These are phyloP conservation scores for Bimastos eiseni DNA, from an alignment of 2,888 invertebrate genomes.

Conservation along the genomic window DNA sequence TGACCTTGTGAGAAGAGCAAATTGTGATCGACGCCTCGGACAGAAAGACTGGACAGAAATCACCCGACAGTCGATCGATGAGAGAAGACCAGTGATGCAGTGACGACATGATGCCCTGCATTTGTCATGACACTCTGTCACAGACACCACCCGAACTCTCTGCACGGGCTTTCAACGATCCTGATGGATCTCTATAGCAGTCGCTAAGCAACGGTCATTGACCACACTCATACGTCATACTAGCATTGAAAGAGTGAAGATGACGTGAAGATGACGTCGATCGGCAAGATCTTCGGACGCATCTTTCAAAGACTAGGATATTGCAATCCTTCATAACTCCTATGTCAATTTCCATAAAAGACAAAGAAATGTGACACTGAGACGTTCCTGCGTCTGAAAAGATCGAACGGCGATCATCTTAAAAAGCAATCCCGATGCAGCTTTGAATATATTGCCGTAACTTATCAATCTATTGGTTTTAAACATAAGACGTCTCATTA, in stretches of 20 bases:
- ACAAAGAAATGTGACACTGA: background rate
- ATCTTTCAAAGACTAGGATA: background rate
- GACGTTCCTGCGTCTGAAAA: background rate
- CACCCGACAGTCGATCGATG: background rate
- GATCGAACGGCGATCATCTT: background rate
- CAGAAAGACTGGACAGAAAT: background rate
- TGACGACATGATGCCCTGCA: background rate
- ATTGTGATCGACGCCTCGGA: background rate
- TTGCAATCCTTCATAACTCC: background rate
- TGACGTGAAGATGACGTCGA: background rate
- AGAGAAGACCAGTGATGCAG: background rate
- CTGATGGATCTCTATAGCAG: background rate
- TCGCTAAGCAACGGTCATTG: background rate
- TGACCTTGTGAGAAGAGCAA: background rate
- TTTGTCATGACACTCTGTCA: background rate
- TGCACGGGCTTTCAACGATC: background rate
- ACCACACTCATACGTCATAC: background rate
- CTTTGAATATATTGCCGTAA: background rate
- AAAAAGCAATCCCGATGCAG: background rate
- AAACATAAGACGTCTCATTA: background rate
- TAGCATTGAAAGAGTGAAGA: background rate
- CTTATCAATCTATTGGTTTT: constrained; percentile 3
- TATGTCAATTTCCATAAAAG: background rate
- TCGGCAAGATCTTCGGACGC: background rate
- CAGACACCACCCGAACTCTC: background rate